Evolutionary conservation across 2,888 invertebrate genomes (phyloP).

Genomic region (Callosobruchus maculatus): DNA sequence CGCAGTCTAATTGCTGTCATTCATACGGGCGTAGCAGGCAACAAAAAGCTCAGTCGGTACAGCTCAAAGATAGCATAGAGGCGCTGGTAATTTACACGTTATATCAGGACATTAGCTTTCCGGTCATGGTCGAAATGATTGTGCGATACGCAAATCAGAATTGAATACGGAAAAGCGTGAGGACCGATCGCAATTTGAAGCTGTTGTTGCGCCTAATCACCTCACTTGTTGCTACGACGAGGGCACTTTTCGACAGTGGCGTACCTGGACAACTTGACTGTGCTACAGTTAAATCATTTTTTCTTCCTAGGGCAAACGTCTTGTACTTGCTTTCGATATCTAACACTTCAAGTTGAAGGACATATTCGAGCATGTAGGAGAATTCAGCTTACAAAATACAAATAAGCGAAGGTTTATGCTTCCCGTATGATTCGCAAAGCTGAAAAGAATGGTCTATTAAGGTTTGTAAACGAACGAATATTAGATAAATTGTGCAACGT

Average conservation of each 20-base stretch:
- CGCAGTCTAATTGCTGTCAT: not conserved
- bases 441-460: too few relatives aligned
- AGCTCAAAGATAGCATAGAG: not conserved
- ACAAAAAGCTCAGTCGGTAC: not conserved
- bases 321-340: too few relatives aligned
- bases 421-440: too few relatives aligned
- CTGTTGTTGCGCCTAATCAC: constrained; percentile 35
- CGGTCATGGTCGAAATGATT: not conserved
- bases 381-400: too few relatives aligned
- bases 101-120: not conserved
- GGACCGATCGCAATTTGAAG: constrained; percentile 28
- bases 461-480: too few relatives aligned
- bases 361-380: too few relatives aligned
- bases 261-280: not conserved
- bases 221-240: constrained; percentile 32
- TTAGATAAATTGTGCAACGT: too few relatives aligned
- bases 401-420: too few relatives aligned
- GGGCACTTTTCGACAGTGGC: not conserved
- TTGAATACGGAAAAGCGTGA: not conserved
- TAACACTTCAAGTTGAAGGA: too few relatives aligned
- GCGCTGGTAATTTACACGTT: not conserved
- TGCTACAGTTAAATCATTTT: too few relatives aligned
- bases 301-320: too few relatives aligned
- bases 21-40: not conserved
- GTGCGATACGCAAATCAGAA: not conserved